Percentiles rank a stretch among this genome's conserved stretches.
phyloP scores from a whole-genome alignment of 2,113 vertebrate genomes.

The Psittacus erithacus region DNA sequence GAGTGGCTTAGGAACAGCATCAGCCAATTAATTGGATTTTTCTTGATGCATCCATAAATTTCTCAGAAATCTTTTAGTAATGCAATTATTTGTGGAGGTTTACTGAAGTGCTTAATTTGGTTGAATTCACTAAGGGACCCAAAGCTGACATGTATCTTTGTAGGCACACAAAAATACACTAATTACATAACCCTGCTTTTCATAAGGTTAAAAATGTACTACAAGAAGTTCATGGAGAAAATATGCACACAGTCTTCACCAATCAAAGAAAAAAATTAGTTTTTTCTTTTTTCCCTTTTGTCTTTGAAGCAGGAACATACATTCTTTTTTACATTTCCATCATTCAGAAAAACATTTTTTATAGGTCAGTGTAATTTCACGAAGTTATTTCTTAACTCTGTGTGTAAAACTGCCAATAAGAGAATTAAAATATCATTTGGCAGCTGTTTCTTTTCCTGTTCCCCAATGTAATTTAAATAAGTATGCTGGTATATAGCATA shows the following conservation, averaged over 20 bases:
- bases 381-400: not conserved
- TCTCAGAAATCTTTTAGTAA: not conserved
- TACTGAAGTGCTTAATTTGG: not conserved
- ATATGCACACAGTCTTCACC: not conserved
- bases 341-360: not conserved
- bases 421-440: not conserved
- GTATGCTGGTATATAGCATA: fast-evolving
- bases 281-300: not conserved
- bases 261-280: not conserved
- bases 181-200: not conserved
- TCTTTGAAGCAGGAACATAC: not conserved
- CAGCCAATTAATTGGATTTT: not conserved
- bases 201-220: not conserved
- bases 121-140: not conserved
- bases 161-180: not conserved
- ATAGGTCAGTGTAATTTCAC: not conserved
- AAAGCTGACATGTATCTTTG: not conserved
- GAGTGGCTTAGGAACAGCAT: not conserved
- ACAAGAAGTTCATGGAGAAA: not conserved
- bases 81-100: not conserved
- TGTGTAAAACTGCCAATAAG: not conserved
- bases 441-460: not conserved
- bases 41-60: not conserved
- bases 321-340: not conserved
- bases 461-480: not conserved